These are phyloP conservation scores for Cremastinae sp. DNA, from an alignment of 2,888 invertebrate species.

Conservation along the genomic window DNA sequence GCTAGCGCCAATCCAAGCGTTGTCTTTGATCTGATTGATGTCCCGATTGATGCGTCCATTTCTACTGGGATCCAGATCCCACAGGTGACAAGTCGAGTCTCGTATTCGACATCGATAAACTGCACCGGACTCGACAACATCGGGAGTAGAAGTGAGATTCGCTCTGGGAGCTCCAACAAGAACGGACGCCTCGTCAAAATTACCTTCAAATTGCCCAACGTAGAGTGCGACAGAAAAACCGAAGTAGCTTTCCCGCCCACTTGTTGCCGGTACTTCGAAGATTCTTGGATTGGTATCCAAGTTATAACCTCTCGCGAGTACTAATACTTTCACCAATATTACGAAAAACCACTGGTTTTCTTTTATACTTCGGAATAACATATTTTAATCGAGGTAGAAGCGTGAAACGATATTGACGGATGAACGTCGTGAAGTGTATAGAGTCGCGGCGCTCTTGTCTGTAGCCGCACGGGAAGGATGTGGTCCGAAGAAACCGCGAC, in stretches of 20 bases:
- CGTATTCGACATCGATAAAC: slow-evolving; percentile 72
- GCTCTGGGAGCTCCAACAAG: slow-evolving; percentile 75
- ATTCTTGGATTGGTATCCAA: slow-evolving; percentile 68
- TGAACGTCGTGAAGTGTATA: too few relatives aligned
- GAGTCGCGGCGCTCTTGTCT: slow-evolving; percentile 47
- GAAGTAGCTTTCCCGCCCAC: slow-evolving; percentile 69
- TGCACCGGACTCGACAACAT: slow-evolving; percentile 69
- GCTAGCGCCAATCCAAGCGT: slow-evolving; percentile 77
- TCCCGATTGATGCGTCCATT: slow-evolving; percentile 20
- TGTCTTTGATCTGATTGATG: slow-evolving; percentile 59
- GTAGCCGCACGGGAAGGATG: slow-evolving; percentile 65
- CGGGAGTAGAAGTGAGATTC: slow-evolving; percentile 57
- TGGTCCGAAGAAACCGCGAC: slow-evolving; percentile 64
- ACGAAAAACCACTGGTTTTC: background rate
- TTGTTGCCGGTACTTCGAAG: slow-evolving; percentile 68
- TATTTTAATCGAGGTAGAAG: background rate
- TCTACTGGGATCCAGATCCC: slow-evolving; percentile 53
- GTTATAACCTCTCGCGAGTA: slow-evolving; percentile 56
- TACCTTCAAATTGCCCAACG: slow-evolving; percentile 40
- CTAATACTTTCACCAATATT: background rate
- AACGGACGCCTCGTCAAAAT: slow-evolving; percentile 62
- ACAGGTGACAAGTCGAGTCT: slow-evolving; percentile 65
- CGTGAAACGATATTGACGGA: slow-evolving; percentile 26
- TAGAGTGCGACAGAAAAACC: slow-evolving; percentile 73
- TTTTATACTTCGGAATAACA: too few relatives aligned